A percentile compares a stretch with the other conserved stretches of the same genome.
phyloP scores from a whole-genome alignment of 2,113 vertebrate genomes.

The Ictalurus punctatus region DNA sequence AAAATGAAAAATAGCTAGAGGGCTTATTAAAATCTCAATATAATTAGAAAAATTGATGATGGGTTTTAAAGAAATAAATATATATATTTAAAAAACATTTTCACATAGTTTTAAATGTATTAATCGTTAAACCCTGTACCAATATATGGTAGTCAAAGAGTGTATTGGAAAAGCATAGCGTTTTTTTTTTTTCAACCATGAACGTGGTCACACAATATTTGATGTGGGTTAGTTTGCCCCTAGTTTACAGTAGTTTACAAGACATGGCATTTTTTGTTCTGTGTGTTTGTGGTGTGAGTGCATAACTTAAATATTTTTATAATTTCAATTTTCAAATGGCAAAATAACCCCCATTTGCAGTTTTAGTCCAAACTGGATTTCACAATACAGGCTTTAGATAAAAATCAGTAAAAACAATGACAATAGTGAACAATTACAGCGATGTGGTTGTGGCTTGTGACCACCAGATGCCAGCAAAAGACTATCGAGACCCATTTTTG shows the following conservation, averaged over 20 bases:
- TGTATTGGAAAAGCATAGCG: not conserved
- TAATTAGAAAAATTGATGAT: not conserved
- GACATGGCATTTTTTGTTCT: not conserved
- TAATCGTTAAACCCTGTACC: not conserved
- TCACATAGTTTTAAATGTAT: not conserved
- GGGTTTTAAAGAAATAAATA: no score
- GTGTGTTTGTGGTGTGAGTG: not conserved
- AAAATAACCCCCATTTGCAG: not conserved
- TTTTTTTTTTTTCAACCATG: not conserved
- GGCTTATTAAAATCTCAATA: not conserved
- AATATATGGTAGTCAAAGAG: not conserved
- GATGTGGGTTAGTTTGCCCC: not conserved
- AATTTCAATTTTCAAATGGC: not conserved
- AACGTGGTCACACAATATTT: not conserved
- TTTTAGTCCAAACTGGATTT: not conserved
- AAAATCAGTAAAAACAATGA: not conserved
- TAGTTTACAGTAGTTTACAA: not conserved
- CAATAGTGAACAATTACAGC: not conserved
- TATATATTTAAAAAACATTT: not conserved
- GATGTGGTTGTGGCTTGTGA: not conserved
- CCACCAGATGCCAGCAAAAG: conserved; percentile 55
- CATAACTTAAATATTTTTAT: not conserved
- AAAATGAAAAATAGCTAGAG: not conserved
- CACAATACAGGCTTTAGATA: not conserved
- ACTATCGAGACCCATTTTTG: not conserved